Evolutionary conservation across 2,888 invertebrate species (phyloP), one percentile per base, ranked within the genome.

Genomic region (Hydrotaea cyrtoneurina): DNA sequence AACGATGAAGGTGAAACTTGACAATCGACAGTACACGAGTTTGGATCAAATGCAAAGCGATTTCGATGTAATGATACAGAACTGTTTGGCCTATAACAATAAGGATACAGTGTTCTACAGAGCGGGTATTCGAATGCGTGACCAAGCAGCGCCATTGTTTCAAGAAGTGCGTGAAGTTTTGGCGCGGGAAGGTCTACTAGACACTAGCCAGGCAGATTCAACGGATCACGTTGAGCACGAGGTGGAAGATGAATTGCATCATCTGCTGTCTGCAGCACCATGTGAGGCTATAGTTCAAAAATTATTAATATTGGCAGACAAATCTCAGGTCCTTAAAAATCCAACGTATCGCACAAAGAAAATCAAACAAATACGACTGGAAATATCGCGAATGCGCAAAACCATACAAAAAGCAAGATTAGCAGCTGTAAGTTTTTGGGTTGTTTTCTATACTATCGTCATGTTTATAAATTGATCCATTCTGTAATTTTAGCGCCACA

Each of bases 51-150:
- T 99, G 89, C 97, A 98, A 90, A 93, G 93, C 0, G 99, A 99
- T 93, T 99, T 99, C 91, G 95, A 96, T 89, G 94, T 99, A n/a
- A 99, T 99, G 96, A 97, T 99, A 80, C 95, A 95, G 87, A 99
- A 99, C 92, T 99, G 99, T 90, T 94, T 98, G 88, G 96, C 96
- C 0, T 99, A 99, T 92, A 99, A 99, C 92, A 96, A 97, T 86
- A 97, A 97, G 90, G 98, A 98, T 88, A 98, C 98, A 0, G 96
- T 98, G 79, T 99, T 98, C 92, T 98, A 98, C 92, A 95, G 96
- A 77, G 96, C 98, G 1, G 98, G 97, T 0, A 93, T 97, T 1
- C 96, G 96, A 89, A 96, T 99, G 95, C 94, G 97, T 53, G 98
- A 98, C 88, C 97, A 97, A 92, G 98, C 98, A 82, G 94, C 94